Evolutionary conservation across 2,797 vertebrate species (phyloP), one percentile per base, ranked within the genome.

Genomic region (Gymnothorax javanicus): DNA sequence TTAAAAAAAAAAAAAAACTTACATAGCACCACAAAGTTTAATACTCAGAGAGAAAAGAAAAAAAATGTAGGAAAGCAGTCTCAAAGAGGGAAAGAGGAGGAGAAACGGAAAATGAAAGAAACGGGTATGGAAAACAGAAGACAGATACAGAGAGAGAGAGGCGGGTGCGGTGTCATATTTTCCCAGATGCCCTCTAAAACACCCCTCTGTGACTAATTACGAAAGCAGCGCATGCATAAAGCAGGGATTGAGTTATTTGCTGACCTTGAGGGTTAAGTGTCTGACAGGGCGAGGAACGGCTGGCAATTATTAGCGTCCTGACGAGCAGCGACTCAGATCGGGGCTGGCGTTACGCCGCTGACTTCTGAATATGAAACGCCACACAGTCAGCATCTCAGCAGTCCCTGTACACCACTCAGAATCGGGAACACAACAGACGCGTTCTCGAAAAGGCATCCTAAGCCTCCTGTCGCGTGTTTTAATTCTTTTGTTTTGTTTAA

Each of bases 201-300:
- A 90, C 90, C 95, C 93, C 90, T 89, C 89, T 79, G 93, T 93
- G 93, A 92, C 93, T 96, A 95, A 96, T 97, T 96, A 94, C 91
- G 91, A 91, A 90, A 90, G 85, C 91, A 92, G 56, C 75, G 91
- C 89, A 69, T 91, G 85, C 88, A 91, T 93, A 87, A 92, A 93
- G 90, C 92, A 93, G 92, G 89, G 88, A 90, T 91, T 92, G 86
- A 90, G 90, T 92, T 93, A 87, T 91, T 92, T 86, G 85, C 71
- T 94, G 95, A 95, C 94, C 95, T 95, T 96, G 93, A 90, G 88
- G 87, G 87, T 50, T 90, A 86, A 84, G 87, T 59, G 92, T 88
- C 84, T 93, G 93, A 84, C 88, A 90, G 90, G 82, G 67, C 89
- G 93, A 90, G 90, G 91, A 93, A 92, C 92, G 86, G 0, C 82